Evolutionary conservation across 53 echinoderm and acorn worm genomes (phyloP).

Genomic region (Antedon mediterranea): DNA sequence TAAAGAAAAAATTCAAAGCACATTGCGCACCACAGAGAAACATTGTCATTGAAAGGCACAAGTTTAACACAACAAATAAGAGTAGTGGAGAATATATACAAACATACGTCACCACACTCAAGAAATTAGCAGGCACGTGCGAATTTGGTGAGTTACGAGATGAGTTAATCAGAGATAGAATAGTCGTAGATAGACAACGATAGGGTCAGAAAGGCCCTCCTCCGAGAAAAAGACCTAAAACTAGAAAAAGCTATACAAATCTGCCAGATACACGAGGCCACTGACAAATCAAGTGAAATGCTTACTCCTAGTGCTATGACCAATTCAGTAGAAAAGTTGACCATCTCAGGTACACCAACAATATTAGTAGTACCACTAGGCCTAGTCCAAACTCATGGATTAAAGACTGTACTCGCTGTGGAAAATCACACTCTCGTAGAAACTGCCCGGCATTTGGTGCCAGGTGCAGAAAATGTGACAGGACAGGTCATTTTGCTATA

Average conservation of each 20-base stretch:
- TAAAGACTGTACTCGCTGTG: too few species aligned
- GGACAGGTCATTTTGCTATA: too few species aligned
- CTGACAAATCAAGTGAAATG: too few species aligned
- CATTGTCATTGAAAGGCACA: constrained; percentile 1
- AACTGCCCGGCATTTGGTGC: too few species aligned
- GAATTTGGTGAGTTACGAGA: constrained; percentile 3
- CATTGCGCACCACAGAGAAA: not conserved
- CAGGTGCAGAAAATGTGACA: too few species aligned
- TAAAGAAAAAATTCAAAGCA: not conserved
- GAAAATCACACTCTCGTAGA: too few species aligned
- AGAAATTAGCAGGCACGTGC: not conserved
- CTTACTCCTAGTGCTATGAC: too few species aligned
- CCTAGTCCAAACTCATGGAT: too few species aligned
- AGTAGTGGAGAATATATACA: not conserved
- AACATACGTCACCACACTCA: not conserved
- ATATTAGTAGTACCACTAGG: too few species aligned
- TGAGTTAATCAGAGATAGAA: constrained; percentile 3
- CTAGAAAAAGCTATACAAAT: constrained; percentile 1
- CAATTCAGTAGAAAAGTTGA: too few species aligned
- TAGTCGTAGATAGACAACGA: constrained; percentile 1
- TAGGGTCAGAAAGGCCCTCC: not conserved
- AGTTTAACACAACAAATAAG: not conserved
- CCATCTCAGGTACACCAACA: too few species aligned
- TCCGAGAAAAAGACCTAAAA: not conserved
- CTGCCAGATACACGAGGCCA: constrained; percentile 12